A percentile compares a stretch with the other conserved stretches of the same genome.
Conservation (phyloP, 1,140 invertebrate genomes). For the Drosophila quadrilineata region DNA sequence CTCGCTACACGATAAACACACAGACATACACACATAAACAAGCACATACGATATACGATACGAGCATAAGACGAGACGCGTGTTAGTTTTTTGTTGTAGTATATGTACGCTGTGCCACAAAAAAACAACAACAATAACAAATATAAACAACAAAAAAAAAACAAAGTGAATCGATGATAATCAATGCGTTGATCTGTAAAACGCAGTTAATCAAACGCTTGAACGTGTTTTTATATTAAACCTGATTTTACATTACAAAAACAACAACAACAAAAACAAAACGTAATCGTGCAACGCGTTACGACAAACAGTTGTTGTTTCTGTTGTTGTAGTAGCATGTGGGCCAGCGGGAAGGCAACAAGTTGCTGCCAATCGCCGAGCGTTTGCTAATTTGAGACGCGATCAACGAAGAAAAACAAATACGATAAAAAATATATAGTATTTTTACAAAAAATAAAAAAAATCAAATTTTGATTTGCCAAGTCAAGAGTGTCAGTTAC, state of each 20-base stretch:
- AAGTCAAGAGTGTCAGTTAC: conserved; percentile 38
- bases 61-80: conserved; percentile 22
- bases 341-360: conserved; percentile 10
- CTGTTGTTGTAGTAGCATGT: conserved; percentile 13
- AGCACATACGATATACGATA: background rate
- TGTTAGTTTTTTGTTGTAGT: too few relatives aligned
- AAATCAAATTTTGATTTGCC: conserved; percentile 38
- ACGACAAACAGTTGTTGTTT: background rate
- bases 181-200: conserved; percentile 18
- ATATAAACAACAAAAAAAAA: background rate
- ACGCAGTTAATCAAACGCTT: too few relatives aligned
- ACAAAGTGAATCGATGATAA: background rate
- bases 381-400: conserved; percentile 32
- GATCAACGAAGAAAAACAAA: background rate
- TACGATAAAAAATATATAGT: background rate
- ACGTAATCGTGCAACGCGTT: conserved; percentile 11
- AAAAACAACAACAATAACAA: conserved; percentile 1
- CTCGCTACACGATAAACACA: conserved; percentile 32
- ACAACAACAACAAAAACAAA: too few relatives aligned
- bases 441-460: conserved; percentile 15
- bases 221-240: conserved; percentile 13
- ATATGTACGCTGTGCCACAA: too few relatives aligned
- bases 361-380: background rate
- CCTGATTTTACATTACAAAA: too few relatives aligned
- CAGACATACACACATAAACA: conserved; percentile 1